Percentiles rank a stretch among this genome's conserved stretches.
Conservation (phyloP, 2,113 vertebrate genomes). For the Carassius gibelio region DNA sequence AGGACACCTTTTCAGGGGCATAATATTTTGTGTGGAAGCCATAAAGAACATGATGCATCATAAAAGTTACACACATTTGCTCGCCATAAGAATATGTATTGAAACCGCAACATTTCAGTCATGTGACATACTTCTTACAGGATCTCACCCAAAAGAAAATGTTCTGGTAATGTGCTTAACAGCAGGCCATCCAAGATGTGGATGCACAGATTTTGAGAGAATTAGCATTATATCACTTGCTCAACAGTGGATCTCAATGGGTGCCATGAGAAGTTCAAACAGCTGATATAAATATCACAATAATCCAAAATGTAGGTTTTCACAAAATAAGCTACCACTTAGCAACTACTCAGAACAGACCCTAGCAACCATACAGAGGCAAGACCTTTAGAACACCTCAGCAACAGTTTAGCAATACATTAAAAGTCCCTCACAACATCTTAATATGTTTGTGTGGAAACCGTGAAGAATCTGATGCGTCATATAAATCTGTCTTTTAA, state of each 20-base stretch:
- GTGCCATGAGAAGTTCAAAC: too few species aligned
- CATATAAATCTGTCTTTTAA: conserved; percentile 92
- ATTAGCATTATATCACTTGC: background rate
- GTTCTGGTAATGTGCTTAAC: too few species aligned
- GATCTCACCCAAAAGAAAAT: background rate
- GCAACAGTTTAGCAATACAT: background rate
- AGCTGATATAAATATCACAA: too few species aligned
- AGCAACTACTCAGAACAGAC: background rate
- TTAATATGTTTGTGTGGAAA: conserved; percentile 92
- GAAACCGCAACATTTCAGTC: background rate
- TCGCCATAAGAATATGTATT: background rate
- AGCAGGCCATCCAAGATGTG: background rate
- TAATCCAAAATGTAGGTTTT: background rate
- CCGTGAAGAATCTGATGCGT: conserved; percentile 90
- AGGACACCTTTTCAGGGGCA: conserved; percentile 85
- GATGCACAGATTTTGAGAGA: background rate
- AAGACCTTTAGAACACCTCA: background rate
- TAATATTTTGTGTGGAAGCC: background rate
- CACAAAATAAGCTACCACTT: background rate
- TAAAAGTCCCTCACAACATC: conserved; percentile 37
- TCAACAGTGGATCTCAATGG: background rate
- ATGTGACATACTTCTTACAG: background rate
- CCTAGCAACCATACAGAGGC: background rate
- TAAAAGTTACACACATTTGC: background rate
- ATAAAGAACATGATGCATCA: background rate